Evolutionary conservation across 1,140 invertebrate species (phyloP).

Genomic region (Drosophila teissieri): DNA sequence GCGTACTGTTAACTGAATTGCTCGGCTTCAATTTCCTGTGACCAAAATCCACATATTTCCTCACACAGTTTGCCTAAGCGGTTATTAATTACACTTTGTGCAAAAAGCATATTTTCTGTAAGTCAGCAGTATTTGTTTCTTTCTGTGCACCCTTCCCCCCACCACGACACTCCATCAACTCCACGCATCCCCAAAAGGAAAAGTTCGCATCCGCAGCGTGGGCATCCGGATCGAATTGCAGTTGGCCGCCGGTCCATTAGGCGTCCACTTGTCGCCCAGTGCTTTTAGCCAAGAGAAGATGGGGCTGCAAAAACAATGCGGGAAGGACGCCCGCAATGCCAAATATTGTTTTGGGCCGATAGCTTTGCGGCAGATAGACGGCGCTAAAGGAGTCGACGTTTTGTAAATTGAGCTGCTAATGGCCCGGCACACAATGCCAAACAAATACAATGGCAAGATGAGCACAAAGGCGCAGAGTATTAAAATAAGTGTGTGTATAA

Average conservation of each 20-base stretch:
- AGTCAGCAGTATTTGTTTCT: not conserved
- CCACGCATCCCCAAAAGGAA: slow-evolving; percentile 11
- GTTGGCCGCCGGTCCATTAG: slow-evolving; percentile 70
- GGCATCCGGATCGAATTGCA: slow-evolving; percentile 66
- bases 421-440: slow-evolving; percentile 44
- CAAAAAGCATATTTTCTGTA: no score
- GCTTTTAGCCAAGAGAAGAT: slow-evolving; percentile 60
- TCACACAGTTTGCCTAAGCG: no score
- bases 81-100: no score
- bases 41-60: no score
- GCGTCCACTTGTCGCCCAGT: slow-evolving; percentile 62
- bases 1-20: no score
- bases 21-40: no score
- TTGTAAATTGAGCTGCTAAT: slow-evolving; percentile 80
- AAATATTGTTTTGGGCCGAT: slow-evolving; percentile 71
- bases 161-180: not conserved
- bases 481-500: slow-evolving; percentile 50
- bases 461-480: slow-evolving; percentile 39
- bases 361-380: slow-evolving; percentile 48
- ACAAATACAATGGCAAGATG: slow-evolving; percentile 49
- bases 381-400: slow-evolving; percentile 38
- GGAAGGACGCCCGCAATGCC: slow-evolving; percentile 41
- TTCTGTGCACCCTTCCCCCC: not conserved
- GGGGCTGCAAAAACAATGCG: slow-evolving; percentile 27
- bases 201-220: slow-evolving; percentile 16